Evolutionary conservation across 2,797 vertebrate species (phyloP).

Genomic region (Parambassis ranga): DNA sequence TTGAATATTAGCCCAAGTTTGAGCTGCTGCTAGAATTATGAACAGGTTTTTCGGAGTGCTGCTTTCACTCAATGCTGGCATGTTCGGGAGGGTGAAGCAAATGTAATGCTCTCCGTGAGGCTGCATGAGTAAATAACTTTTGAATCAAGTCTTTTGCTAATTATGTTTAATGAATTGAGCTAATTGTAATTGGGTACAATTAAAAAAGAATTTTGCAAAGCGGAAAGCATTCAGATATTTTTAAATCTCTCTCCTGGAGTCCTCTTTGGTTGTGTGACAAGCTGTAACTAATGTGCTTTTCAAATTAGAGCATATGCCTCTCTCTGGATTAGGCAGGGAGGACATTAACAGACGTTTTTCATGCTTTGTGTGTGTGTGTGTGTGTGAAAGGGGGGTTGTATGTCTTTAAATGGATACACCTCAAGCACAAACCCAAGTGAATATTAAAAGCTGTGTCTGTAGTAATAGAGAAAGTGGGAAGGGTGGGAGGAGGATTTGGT

Average conservation of each 20-base stretch:
- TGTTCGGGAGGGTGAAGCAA: slow-evolving; percentile 36
- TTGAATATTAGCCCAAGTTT: slow-evolving; percentile 80
- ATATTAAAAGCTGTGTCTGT: slow-evolving; percentile 66
- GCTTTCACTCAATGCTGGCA: slow-evolving; percentile 37
- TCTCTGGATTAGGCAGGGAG: slow-evolving; percentile 62
- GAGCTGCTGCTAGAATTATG: slow-evolving; percentile 66
- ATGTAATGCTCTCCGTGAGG: slow-evolving; percentile 34
- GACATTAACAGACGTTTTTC: slow-evolving; percentile 61
- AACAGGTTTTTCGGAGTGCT: slow-evolving; percentile 56
- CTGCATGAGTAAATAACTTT: slow-evolving; percentile 67
- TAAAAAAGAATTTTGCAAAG: slow-evolving; percentile 68
- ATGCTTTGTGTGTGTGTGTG: slow-evolving; percentile 4
- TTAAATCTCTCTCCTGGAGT: slow-evolving; percentile 66
- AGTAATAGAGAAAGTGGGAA: slow-evolving; percentile 27
- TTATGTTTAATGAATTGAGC: slow-evolving; percentile 74
- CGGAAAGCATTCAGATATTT: slow-evolving; percentile 62
- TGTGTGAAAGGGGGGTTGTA: slow-evolving; percentile 3
- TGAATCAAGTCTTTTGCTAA: slow-evolving; percentile 63
- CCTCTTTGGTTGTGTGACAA: slow-evolving; percentile 60
- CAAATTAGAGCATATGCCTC: slow-evolving; percentile 66
- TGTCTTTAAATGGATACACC: slow-evolving; percentile 61
- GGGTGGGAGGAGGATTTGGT: slow-evolving; percentile 39
- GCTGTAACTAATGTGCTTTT: slow-evolving; percentile 76
- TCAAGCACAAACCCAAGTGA: slow-evolving; percentile 55
- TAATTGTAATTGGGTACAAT: slow-evolving; percentile 76